phyloP scores from a whole-genome alignment of 2,888 invertebrate genomes.

The Caenorhabditis virilis region DNA sequence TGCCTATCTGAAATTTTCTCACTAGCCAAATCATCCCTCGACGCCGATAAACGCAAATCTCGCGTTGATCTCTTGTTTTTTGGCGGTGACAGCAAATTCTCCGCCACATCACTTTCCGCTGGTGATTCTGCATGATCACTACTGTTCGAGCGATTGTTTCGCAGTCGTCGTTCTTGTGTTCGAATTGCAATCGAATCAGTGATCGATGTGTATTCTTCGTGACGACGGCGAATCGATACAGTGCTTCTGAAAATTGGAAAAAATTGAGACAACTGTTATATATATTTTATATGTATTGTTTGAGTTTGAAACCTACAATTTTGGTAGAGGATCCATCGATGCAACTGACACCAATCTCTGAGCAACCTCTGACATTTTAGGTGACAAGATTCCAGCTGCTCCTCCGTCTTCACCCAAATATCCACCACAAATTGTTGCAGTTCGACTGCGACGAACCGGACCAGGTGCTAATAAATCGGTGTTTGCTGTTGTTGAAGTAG shows the following conservation, averaged over 20 bases:
- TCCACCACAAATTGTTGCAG: conserved; percentile 43
- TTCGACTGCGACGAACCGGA: conserved; percentile 23
- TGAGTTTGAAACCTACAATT: too few relatives aligned
- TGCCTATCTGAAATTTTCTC: not conserved
- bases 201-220: conserved; percentile 67
- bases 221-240: conserved; percentile 45
- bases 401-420: conserved; percentile 19
- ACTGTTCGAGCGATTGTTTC: conserved; percentile 37
- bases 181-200: conserved; percentile 62
- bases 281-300: too few relatives aligned
- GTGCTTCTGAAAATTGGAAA: too few relatives aligned
- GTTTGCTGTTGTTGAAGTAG: too few relatives aligned
- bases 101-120: conserved; percentile 10
- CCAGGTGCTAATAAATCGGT: too few relatives aligned
- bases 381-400: conserved; percentile 29
- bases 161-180: conserved; percentile 28
- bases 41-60: conserved; percentile 15
- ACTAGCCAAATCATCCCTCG: conserved; percentile 2
- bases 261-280: too few relatives aligned
- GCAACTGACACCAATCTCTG: conserved; percentile 27
- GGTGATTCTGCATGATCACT: conserved; percentile 28
- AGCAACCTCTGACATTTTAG: conserved; percentile 24
- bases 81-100: conserved; percentile 7
- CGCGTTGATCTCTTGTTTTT: conserved; percentile 21
- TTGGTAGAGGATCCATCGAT: conserved; percentile 33